Base-by-base conservation (phyloP, 2,888 invertebrate species). In the Cyclophora albipunctata region DNA sequence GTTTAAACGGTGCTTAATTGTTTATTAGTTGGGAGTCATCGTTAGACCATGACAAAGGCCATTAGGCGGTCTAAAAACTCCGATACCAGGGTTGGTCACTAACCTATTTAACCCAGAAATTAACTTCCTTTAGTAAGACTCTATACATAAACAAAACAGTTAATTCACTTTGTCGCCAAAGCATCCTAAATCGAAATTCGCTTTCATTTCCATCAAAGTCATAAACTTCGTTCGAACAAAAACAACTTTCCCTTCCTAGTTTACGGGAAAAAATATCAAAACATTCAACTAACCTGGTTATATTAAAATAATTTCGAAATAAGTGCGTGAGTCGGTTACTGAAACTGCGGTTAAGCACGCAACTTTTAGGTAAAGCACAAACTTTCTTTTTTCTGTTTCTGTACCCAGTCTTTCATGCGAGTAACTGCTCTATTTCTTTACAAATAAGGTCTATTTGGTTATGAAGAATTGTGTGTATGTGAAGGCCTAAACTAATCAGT, bases 281-380 rank as follows among this genome's bases (percentile, higher is more conserved):
- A 78, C 78, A 79, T 74, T 74, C 72, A 78, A 75, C 76, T 81
- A 79, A 78, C 77, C 84, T 81, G 79, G 78, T 82, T 84, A 66
- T 84, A 85, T 83, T 84, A 86, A 84, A 86, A 86, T 85, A 80
- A 85, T 87, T 86, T 85, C 69, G 75, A 75, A 55, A 75, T 64
- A 63, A 78, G 83, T 87, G 87, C 87, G 87, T 87, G 87, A 75
- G 77, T 60, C 72, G 75, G 71, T 75, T 76, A 71, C 65, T 65
- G 59, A 78, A 79, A 87, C 78, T 78, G 76, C 81, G 64, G 58
- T 51, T 59, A 62, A 63, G 68, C 87, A 87, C 86, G 87, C 87
- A 62, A 81, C 46, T 57, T 61, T 61, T 61, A 58, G 64, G 58
- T 59, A 48, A 62, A 59, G 58, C 55, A 69, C 74, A 67, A 73